Evolutionary conservation across 2,888 invertebrate genomes (phyloP), one percentile per base, ranked within the genome.

Genomic region (Drosophila histrio): DNA sequence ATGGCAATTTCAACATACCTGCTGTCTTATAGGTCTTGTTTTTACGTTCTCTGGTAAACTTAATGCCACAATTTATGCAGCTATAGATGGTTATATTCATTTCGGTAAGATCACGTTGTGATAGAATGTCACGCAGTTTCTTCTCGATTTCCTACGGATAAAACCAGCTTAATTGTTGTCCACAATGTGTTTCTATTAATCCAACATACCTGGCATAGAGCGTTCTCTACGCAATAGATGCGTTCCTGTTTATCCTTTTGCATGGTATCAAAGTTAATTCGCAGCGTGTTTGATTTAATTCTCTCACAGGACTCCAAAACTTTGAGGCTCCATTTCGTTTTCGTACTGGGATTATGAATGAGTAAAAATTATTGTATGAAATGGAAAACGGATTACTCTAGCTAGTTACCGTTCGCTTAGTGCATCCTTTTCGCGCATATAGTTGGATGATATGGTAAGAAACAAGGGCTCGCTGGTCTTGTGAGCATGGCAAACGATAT

Each of bases 41-140:
- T 56, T 85, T 89, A 19, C 77, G 90, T 72, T 94, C 93, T 61
- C 92, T 92, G 1, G 93, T 93, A 89, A 95, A 95, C 70, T 94
- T 93, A 8, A 93, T 92, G 2, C 93, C 92, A 77, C 95, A 95
- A 86, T 94, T 94, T 86, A 95, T 93, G 84, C 95, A 95, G 71
- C 92, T 91, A 83, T 93, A 94, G 2, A 92, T 87, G 22, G 89
- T 91, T 77, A 93, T 92, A 63, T 93, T 93, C 89, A 93, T 92
- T 76, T 92, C 92, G 28, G 81, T 88, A 46, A 93, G 91, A 50
- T 93, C 91, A 32, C 93, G 92, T 43, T 91, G 88, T 2, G 92
- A 93, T 4, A 93, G 91, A 53, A 92, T 92, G 15, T 92, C 91
- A 4, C 92, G 91, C 21, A 94, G 80, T 46, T 89, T 91, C 58